Evolutionary conservation across 2,888 invertebrate species (phyloP).

Genomic region (Pseudococcus jackbeardsleyi): DNA sequence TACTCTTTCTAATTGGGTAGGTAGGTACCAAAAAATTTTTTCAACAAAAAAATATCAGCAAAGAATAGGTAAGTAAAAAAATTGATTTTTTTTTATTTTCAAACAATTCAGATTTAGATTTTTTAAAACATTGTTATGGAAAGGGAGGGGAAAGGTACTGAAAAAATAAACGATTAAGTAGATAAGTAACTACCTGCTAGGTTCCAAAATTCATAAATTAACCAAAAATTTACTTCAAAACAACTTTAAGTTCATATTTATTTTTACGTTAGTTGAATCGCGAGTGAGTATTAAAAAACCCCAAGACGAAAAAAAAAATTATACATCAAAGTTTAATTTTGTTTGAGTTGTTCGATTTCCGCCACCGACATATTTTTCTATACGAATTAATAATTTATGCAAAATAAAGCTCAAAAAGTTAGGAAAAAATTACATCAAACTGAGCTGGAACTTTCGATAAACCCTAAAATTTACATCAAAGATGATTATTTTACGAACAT

Average conservation of each 20-base stretch:
- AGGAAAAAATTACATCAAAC: background rate
- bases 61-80: too few species aligned
- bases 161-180: too few species aligned
- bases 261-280: background rate
- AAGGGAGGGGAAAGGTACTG: too few species aligned
- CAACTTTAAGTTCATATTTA: background rate
- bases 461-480: background rate
- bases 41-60: too few species aligned
- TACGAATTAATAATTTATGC: background rate
- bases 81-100: too few species aligned
- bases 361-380: background rate
- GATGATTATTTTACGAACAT: background rate
- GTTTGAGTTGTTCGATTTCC: background rate
- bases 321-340: background rate
- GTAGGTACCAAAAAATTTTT: too few species aligned
- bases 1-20: too few species aligned
- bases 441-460: background rate
- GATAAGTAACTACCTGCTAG: too few species aligned
- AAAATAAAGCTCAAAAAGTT: background rate
- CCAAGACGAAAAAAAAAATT: background rate
- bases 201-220: background rate
- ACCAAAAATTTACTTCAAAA: background rate
- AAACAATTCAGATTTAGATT: too few species aligned
- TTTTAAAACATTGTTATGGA: too few species aligned
- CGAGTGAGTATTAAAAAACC: background rate